Conservation (phyloP, 2,888 invertebrate species). For the Frankliniella fusca region DNA sequence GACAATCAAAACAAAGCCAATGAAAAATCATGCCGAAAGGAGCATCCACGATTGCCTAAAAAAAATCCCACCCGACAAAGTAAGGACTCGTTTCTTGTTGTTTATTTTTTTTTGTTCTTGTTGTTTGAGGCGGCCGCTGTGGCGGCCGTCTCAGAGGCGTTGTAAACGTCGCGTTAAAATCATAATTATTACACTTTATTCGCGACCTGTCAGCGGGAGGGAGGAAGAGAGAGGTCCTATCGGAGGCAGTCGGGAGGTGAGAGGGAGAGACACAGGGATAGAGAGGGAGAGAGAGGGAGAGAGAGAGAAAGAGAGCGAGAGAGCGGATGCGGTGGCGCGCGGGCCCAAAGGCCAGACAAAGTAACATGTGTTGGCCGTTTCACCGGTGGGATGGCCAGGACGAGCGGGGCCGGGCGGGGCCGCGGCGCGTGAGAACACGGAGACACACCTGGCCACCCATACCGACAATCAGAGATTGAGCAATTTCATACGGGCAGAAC, state of each 20-base stretch:
- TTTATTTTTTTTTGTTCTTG: not conserved
- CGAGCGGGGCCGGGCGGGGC: no score
- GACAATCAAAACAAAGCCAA: no score
- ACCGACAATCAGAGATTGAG: no score
- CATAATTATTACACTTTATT: conserved; percentile 25
- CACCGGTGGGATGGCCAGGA: no score
- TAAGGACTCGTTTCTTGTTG: not conserved
- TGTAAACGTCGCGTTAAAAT: conserved; percentile 19
- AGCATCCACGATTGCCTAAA: not conserved
- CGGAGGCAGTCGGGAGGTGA: not conserved
- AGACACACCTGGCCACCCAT: not conserved
- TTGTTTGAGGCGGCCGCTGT: conserved; percentile 24
- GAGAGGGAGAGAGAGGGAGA: not conserved
- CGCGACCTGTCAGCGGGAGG: conserved; percentile 11
- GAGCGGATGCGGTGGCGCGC: no score
- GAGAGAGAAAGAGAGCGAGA: not conserved
- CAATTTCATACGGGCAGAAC: no score
- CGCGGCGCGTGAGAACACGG: not conserved
- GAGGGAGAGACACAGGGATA: not conserved
- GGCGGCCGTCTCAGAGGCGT: conserved; percentile 29
- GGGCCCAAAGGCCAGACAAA: not conserved
- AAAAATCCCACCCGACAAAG: not conserved
- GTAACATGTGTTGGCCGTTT: not conserved
- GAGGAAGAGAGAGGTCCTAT: not conserved
- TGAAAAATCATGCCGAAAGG: no score